A percentile compares a stretch with the other conserved stretches of the same genome.
Evolutionary conservation across 2,888 invertebrate genomes (phyloP).

Genomic region (Eupithecia subumbrata): DNA sequence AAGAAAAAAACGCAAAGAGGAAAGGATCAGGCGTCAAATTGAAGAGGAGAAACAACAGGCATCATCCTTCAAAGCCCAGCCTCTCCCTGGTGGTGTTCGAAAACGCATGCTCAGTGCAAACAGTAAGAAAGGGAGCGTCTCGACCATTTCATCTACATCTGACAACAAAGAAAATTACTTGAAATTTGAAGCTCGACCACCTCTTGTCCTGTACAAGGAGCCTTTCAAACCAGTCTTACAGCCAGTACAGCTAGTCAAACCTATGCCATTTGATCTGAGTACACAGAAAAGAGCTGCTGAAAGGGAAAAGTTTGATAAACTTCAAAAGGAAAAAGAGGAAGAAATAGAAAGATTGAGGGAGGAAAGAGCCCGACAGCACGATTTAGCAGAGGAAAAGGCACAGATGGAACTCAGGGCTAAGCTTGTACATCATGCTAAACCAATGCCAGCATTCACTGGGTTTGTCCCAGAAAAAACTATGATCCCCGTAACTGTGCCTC

Average conservation of each 20-base stretch:
- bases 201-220: constrained; percentile 85
- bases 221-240: constrained; percentile 86
- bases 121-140: constrained; percentile 56
- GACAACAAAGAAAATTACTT: constrained; percentile 75
- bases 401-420: constrained; percentile 81
- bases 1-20: constrained; percentile 83
- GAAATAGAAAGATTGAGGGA: constrained; percentile 73
- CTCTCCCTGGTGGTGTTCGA: constrained; percentile 82
- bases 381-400: constrained; percentile 77
- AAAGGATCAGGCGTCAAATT: constrained; percentile 83
- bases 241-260: constrained; percentile 69
- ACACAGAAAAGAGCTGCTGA: constrained; percentile 86
- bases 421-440: constrained; percentile 86
- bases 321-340: constrained; percentile 81
- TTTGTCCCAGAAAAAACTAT: constrained; percentile 79
- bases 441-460: constrained; percentile 80
- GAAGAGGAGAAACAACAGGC: constrained; percentile 85
- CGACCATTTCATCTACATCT: constrained; percentile 60
- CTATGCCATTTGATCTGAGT: constrained; percentile 84
- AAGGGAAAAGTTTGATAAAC: constrained; percentile 84
- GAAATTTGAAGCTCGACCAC: constrained; percentile 86
- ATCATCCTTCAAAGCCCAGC: constrained; percentile 88
- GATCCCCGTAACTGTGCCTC: constrained; percentile 85
- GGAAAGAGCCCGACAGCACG: constrained; percentile 66
- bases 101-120: constrained; percentile 66